Conservation (phyloP, 2,113 vertebrate species). For the Bungarus multicinctus region DNA sequence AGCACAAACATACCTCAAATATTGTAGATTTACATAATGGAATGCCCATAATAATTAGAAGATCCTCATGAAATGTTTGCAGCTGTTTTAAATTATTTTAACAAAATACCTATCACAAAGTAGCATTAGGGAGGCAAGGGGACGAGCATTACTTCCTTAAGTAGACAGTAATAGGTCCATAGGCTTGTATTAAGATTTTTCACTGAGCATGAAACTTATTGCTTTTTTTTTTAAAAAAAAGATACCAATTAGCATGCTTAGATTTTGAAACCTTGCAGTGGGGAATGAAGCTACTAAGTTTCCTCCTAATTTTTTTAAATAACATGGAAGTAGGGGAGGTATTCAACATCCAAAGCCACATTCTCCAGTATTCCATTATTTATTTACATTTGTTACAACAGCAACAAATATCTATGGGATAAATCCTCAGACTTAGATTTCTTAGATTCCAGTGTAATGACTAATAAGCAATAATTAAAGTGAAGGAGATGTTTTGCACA, state of each 20-base stretch:
- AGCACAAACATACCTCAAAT: not conserved
- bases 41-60: not conserved
- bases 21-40: not conserved
- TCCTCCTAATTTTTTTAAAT: not conserved
- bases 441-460: not conserved
- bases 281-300: not conserved
- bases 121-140: not conserved
- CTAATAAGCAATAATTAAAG: not conserved
- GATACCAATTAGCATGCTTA: not conserved
- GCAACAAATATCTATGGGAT: not conserved
- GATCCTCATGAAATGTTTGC: not conserved
- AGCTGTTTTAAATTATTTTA: not conserved
- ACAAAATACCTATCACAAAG: not conserved
- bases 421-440: constrained; percentile 3
- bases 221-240: not conserved
- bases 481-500: not conserved
- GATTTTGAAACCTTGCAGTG: not conserved
- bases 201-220: not conserved
- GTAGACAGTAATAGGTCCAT: not conserved
- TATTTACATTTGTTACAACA: not conserved
- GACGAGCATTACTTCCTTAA: not conserved
- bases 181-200: not conserved
- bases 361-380: not conserved
- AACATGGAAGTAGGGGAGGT: not conserved
- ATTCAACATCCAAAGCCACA: not conserved